Percentiles rank a stretch among this genome's conserved stretches.
Conservation (phyloP, 2,113 vertebrate species). For the Phalacrocorax brasilianus region DNA sequence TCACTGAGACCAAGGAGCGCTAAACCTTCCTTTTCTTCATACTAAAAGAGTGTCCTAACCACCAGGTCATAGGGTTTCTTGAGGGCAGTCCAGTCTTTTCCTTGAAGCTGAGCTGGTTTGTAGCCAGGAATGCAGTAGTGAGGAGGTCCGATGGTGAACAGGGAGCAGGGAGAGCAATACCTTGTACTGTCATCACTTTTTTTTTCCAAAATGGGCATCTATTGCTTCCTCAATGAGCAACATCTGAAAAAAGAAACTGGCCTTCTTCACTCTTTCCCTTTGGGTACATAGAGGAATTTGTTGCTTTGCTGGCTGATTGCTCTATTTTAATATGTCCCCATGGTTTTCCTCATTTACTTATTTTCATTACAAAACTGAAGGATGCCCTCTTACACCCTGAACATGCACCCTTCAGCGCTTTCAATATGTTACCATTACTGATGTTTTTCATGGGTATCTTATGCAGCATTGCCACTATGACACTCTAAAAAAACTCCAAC, state of each 20-base stretch:
- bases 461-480: not conserved
- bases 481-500: not conserved
- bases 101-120: not conserved
- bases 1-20: not conserved
- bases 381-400: not conserved
- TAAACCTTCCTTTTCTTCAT: not conserved
- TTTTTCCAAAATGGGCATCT: not conserved
- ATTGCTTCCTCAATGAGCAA: not conserved
- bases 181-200: not conserved
- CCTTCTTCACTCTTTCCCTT: not conserved
- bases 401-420: not conserved
- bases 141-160: not conserved
- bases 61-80: not conserved
- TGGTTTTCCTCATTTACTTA: not conserved
- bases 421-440: not conserved
- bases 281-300: not conserved
- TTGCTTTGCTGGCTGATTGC: not conserved
- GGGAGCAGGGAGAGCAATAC: not conserved
- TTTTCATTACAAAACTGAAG: not conserved
- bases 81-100: not conserved
- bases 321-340: not conserved
- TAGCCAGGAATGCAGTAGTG: not conserved
- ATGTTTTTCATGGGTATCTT: not conserved
- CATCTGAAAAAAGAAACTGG: not conserved
- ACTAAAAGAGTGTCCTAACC: not conserved